Conservation (phyloP, 2,888 invertebrate genomes). For the Agapetus fuscipes region DNA sequence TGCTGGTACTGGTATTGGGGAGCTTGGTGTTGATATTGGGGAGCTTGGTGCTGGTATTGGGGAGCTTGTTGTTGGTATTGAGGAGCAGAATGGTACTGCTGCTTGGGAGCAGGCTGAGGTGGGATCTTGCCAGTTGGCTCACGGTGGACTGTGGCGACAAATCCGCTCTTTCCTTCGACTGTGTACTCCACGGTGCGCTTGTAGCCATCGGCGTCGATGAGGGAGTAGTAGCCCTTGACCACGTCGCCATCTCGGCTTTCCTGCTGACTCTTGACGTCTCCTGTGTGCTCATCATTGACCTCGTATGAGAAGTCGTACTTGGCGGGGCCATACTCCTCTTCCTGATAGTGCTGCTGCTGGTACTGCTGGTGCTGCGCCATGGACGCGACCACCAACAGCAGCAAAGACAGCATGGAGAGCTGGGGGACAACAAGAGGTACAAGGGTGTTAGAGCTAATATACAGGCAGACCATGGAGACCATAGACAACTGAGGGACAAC, state of each 20-base stretch:
- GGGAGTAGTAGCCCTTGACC: constrained; percentile 46
- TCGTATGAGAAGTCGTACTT: constrained; percentile 51
- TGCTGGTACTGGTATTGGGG: background rate
- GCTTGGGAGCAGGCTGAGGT: constrained; percentile 23
- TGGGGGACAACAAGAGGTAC: too few species aligned
- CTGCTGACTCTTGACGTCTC: constrained; percentile 49
- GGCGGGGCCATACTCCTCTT: constrained; percentile 31
- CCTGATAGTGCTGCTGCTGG: background rate
- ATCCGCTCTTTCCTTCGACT: constrained; percentile 41
- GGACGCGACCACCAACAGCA: background rate
- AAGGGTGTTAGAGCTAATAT: too few species aligned
- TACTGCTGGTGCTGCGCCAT: constrained; percentile 1
- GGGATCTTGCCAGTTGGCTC: constrained; percentile 28
- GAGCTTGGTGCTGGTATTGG: background rate
- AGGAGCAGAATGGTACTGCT: too few species aligned
- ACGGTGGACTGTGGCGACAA: constrained; percentile 39
- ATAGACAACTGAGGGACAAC: too few species aligned
- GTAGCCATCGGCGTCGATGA: constrained; percentile 48
- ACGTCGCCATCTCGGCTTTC: constrained; percentile 47
- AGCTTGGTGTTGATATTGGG: background rate
- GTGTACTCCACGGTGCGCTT: constrained; percentile 46
- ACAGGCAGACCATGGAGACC: too few species aligned
- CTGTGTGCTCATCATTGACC: constrained; percentile 47
- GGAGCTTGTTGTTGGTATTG: background rate
- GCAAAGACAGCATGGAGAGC: too few species aligned